These are phyloP conservation scores for Drosophila azteca DNA, from an alignment of 1,140 invertebrate genomes.

Conservation along the genomic window DNA sequence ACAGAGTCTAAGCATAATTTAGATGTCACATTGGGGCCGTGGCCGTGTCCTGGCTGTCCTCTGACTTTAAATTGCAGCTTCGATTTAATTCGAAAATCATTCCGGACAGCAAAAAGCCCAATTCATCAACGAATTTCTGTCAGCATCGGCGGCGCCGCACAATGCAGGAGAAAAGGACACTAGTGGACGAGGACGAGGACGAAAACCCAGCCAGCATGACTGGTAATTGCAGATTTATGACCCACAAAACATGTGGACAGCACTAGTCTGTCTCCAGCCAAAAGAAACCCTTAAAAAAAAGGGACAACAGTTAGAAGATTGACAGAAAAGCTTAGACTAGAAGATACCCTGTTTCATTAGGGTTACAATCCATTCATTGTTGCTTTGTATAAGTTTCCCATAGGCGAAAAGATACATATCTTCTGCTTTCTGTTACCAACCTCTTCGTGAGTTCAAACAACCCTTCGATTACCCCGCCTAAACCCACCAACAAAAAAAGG, in stretches of 20 bases:
- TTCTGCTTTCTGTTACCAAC: too few species aligned
- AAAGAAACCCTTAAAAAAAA: slow-evolving; percentile 9
- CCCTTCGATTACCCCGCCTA: too few species aligned
- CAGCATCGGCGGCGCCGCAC: slow-evolving; percentile 33
- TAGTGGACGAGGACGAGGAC: not conserved
- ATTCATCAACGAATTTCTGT: slow-evolving; percentile 50
- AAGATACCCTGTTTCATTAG: too few species aligned
- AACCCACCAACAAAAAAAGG: not conserved
- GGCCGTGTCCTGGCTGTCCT: too few species aligned
- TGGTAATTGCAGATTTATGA: slow-evolving; percentile 77
- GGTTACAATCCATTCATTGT: too few species aligned
- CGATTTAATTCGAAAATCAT: slow-evolving; percentile 42
- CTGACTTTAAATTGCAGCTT: slow-evolving; percentile 37
- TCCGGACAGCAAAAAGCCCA: slow-evolving; percentile 17
- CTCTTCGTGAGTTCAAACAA: too few species aligned
- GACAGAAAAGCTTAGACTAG: too few species aligned
- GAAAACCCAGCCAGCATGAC: slow-evolving; percentile 35
- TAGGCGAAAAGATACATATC: too few species aligned
- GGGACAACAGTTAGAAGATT: too few species aligned
- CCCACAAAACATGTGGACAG: slow-evolving; percentile 69
- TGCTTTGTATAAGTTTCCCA: too few species aligned
- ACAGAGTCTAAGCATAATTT: slow-evolving; percentile 64
- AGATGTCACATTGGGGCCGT: slow-evolving; percentile 50
- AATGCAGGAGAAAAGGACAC: slow-evolving; percentile 14
- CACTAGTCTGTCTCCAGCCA: slow-evolving; percentile 30